phyloP scores from a whole-genome alignment of 2,888 invertebrate genomes.

The Stegana nigrithorax region DNA sequence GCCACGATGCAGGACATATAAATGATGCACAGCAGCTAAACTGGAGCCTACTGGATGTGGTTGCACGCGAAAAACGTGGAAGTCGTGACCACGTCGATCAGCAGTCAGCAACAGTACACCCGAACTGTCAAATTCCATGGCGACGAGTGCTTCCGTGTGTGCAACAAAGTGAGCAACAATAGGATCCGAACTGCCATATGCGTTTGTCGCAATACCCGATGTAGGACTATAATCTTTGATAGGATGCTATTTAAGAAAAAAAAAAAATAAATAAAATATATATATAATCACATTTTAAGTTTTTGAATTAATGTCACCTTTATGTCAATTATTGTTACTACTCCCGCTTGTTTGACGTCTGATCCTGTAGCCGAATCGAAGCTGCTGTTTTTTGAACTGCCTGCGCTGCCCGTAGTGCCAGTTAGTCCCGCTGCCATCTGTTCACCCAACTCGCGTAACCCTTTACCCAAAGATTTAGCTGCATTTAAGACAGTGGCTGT shows the following conservation, averaged over 20 bases:
- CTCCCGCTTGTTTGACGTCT: conserved; percentile 83
- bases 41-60: conserved; percentile 91
- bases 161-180: conserved; percentile 90
- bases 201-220: conserved; percentile 59
- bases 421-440: conserved; percentile 91
- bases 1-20: conserved; percentile 94
- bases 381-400: conserved; percentile 69
- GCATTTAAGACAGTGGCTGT: conserved; percentile 95
- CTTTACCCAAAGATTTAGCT: conserved; percentile 93
- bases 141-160: conserved; percentile 88
- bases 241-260: conserved; percentile 51
- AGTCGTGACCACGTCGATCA: conserved; percentile 92
- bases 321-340: conserved; percentile 88
- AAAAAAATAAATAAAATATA: neutral
- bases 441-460: conserved; percentile 89
- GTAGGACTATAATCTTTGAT: conserved; percentile 67
- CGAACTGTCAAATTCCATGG: conserved; percentile 90
- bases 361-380: conserved; percentile 68
- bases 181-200: conserved; percentile 72
- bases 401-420: conserved; percentile 71
- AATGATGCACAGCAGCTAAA: conserved; percentile 90
- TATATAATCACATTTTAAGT: neutral
- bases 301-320: conserved; percentile 70
- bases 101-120: conserved; percentile 91
- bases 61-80: conserved; percentile 94